phyloP scores from a whole-genome alignment of 1,140 invertebrate genomes.

The Propsilocerus akamusi region DNA sequence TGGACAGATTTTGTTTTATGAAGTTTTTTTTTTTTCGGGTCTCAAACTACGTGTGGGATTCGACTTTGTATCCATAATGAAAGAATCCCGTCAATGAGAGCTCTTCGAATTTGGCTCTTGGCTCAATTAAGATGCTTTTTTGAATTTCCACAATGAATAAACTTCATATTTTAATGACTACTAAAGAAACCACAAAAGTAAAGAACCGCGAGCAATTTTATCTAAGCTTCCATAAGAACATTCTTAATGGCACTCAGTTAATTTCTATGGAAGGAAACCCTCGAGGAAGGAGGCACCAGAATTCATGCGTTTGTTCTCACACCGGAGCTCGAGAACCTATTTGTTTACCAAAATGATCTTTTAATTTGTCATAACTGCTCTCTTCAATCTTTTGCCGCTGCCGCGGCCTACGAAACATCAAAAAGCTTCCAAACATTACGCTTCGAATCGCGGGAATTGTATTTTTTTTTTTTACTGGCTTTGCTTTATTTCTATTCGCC shows the following conservation, averaged over 20 bases:
- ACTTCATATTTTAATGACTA: background rate
- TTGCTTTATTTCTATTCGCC: background rate
- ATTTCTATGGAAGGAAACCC: constrained; percentile 1
- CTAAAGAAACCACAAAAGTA: no score
- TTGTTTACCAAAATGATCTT: background rate
- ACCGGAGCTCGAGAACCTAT: background rate
- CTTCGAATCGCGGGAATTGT: background rate
- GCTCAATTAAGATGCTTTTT: background rate
- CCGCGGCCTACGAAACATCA: background rate
- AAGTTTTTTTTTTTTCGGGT: background rate
- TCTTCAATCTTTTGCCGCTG: background rate
- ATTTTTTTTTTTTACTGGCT: background rate
- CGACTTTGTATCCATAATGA: background rate
- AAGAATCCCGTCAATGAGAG: background rate
- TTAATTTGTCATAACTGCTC: background rate
- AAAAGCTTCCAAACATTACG: no score
- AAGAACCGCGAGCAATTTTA: no score
- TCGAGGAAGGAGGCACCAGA: background rate
- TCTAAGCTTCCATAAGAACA: no score
- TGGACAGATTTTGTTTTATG: background rate
- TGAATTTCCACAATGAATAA: background rate
- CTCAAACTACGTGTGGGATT: background rate
- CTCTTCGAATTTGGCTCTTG: background rate
- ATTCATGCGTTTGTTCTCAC: background rate
- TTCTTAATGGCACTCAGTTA: no score